A percentile compares a stretch with the other conserved stretches of the same genome.
Conservation (phyloP, 1,140 invertebrate genomes). For the Bathynomus jamesi region DNA sequence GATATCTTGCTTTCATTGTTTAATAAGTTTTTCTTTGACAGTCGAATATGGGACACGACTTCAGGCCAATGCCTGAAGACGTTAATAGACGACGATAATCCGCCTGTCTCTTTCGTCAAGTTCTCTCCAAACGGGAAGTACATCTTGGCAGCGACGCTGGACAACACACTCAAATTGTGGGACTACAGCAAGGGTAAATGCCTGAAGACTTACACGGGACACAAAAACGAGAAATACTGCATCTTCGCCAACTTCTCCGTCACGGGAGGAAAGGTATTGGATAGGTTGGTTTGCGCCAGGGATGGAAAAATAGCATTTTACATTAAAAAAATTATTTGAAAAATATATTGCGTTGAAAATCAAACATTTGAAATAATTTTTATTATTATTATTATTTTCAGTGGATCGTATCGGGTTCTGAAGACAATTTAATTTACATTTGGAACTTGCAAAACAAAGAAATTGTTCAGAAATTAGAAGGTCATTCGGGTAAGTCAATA, state of each 20-base stretch:
- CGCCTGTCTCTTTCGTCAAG: slow-evolving; percentile 98
- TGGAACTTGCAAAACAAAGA: slow-evolving; percentile 99
- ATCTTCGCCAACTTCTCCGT: slow-evolving; percentile 99
- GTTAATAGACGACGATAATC: slow-evolving; percentile 87
- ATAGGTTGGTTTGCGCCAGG: too few species aligned
- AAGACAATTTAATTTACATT: slow-evolving; percentile 98
- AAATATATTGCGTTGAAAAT: too few species aligned
- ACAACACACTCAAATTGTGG: slow-evolving; percentile 98
- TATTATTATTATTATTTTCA: slow-evolving; percentile 52
- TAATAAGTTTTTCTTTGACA: too few species aligned
- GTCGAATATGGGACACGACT: slow-evolving; percentile 99
- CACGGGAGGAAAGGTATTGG: slow-evolving; percentile 87
- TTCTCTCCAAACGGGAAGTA: slow-evolving; percentile 99
- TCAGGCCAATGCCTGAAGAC: slow-evolving; percentile 99
- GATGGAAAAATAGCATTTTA: too few species aligned
- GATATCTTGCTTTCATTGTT: too few species aligned
- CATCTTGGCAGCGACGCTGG: slow-evolving; percentile 93
- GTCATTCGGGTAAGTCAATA: slow-evolving; percentile 81
- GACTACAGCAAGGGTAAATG: slow-evolving; percentile 97
- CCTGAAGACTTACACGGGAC: slow-evolving; percentile 94
- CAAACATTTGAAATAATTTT: too few species aligned
- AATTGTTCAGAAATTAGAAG: slow-evolving; percentile 93
- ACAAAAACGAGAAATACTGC: slow-evolving; percentile 99
- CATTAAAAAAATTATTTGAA: too few species aligned
- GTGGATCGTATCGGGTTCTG: slow-evolving; percentile 99